Percentiles rank a stretch among this genome's conserved stretches.
Evolutionary conservation across 2,113 vertebrate genomes (phyloP).

Genomic region (Notothenia coriiceps): DNA sequence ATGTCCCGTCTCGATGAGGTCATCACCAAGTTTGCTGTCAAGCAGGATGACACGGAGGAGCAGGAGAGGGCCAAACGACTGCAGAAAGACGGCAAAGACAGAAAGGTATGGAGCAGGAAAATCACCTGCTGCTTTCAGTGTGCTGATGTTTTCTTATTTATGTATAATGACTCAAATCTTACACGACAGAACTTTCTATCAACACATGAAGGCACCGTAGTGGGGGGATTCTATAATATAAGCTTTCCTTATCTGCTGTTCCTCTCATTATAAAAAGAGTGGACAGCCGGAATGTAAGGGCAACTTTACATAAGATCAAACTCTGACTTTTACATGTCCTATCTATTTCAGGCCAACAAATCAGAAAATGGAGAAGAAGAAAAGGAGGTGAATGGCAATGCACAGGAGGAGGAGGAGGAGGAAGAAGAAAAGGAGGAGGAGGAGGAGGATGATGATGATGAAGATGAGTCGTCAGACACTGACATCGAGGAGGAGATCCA

Average conservation of each 20-base stretch:
- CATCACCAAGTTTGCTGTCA: constrained; percentile 85
- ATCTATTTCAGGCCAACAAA: constrained; percentile 33
- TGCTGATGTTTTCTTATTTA: not conserved
- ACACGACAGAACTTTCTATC: not conserved
- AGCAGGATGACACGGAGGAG: constrained; percentile 88
- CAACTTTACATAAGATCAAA: too few relatives aligned
- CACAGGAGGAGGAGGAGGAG: not conserved
- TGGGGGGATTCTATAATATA: not conserved
- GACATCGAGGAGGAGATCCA: constrained; percentile 88
- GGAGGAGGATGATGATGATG: constrained; percentile 78
- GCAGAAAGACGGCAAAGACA: constrained; percentile 68
- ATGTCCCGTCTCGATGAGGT: constrained; percentile 86
- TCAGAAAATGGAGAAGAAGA: constrained; percentile 53
- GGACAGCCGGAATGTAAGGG: too few relatives aligned
- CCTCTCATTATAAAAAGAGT: not conserved
- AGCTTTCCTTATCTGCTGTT: not conserved
- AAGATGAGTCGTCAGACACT: constrained; percentile 85
- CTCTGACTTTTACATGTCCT: not conserved
- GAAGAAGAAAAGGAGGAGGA: constrained; percentile 2
- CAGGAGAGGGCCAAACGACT: constrained; percentile 79
- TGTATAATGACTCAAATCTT: not conserved
- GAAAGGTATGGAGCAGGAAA: constrained; percentile 67
- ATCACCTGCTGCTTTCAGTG: not conserved
- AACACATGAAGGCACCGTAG: not conserved
- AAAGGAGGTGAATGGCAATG: constrained; percentile 48